These are phyloP conservation scores for Charanyca ferruginea DNA, from an alignment of 2,888 invertebrate genomes.

Conservation along the genomic window DNA sequence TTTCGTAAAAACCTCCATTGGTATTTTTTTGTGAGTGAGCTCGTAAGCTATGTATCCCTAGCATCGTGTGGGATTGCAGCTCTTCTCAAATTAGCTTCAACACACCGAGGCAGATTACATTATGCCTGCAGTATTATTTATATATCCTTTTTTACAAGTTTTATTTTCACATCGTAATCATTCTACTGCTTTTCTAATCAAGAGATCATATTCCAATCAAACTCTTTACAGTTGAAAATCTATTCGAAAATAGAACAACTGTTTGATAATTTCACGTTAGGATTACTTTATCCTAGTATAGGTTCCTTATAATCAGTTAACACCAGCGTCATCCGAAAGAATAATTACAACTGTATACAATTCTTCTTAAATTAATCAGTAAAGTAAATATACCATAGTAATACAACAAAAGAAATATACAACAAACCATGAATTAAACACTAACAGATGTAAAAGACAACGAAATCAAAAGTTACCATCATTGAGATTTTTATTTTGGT, in stretches of 20 bases:
- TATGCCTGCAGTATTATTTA: too few species aligned
- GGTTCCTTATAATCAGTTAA: not conserved
- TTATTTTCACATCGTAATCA: too few species aligned
- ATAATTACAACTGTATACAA: not conserved
- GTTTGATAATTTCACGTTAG: not conserved
- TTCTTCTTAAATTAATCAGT: slow-evolving; percentile 11
- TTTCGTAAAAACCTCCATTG: too few species aligned
- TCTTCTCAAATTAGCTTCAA: too few species aligned
- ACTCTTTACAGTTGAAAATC: not conserved
- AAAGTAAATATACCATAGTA: slow-evolving; percentile 7
- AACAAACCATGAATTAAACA: slow-evolving; percentile 20
- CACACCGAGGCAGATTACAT: too few species aligned
- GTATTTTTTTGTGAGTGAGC: too few species aligned
- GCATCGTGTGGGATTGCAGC: too few species aligned
- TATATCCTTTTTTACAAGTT: not conserved
- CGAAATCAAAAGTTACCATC: too few species aligned
- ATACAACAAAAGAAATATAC: slow-evolving; percentile 36
- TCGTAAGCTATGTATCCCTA: too few species aligned
- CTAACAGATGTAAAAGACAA: not conserved
- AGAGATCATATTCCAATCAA: slow-evolving; percentile 10
- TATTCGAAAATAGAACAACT: not conserved
- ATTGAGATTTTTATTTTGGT: too few species aligned
- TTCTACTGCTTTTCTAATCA: not conserved
- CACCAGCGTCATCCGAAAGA: slow-evolving; percentile 1
- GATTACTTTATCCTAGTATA: not conserved